These are phyloP conservation scores for Halcyon chelicuti DNA, from an alignment of 2,797 vertebrate genomes.

Conservation along the genomic window DNA sequence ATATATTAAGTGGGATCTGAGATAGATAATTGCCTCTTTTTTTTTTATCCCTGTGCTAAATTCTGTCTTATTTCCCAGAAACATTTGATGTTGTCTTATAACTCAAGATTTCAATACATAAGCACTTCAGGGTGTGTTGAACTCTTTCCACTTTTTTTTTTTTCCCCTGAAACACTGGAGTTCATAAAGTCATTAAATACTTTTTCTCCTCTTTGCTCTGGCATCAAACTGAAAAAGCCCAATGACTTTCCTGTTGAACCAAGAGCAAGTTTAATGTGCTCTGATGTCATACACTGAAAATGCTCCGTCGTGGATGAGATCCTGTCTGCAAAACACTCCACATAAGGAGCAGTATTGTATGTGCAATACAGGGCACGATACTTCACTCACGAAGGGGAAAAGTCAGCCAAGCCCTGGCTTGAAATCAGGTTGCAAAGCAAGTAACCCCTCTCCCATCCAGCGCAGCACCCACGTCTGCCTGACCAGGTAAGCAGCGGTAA, in stretches of 20 bases:
- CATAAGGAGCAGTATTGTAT: fast-evolving
- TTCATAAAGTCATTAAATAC: background rate
- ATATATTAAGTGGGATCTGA: background rate
- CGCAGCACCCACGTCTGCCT: fast-evolving
- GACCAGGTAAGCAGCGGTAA: fast-evolving
- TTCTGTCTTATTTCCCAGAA: background rate
- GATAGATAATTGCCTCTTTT: background rate
- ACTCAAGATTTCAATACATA: background rate
- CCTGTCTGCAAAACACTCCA: background rate
- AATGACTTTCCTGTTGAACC: background rate
- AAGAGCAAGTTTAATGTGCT: background rate
- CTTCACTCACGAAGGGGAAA: background rate
- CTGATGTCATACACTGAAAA: background rate
- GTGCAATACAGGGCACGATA: fast-evolving
- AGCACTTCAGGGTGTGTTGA: background rate
- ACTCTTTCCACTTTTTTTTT: background rate
- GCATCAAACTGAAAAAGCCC: background rate
- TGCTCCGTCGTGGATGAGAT: background rate
- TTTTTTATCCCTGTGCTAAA: background rate
- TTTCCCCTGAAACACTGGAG: background rate
- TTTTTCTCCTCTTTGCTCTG: background rate
- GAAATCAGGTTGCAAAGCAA: background rate
- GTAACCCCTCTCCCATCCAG: background rate
- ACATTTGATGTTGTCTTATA: background rate
- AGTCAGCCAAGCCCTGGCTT: background rate